Evolutionary conservation across 2,888 invertebrate genomes (phyloP).

Genomic region (Trichacis sp.): DNA sequence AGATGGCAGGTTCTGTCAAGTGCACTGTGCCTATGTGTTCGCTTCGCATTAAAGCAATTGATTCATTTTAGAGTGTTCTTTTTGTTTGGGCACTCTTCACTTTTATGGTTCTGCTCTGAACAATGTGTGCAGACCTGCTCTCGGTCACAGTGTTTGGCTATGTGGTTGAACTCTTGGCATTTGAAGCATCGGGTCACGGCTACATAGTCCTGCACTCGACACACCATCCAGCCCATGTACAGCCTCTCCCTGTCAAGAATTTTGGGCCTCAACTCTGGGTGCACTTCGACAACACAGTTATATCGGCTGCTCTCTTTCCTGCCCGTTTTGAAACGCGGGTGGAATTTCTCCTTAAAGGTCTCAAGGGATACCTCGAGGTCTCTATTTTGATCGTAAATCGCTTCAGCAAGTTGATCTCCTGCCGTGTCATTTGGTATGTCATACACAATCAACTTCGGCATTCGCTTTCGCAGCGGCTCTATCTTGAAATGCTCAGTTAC

Average conservation of each 20-base stretch:
- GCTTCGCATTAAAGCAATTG: background rate
- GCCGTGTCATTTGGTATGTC: conserved; percentile 5
- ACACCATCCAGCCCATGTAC: background rate
- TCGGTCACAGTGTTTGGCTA: background rate
- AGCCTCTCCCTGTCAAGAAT: background rate
- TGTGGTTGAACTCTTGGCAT: conserved; percentile 4
- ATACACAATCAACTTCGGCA: conserved; percentile 5
- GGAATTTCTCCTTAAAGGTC: conserved; percentile 1
- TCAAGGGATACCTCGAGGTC: background rate
- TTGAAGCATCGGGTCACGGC: conserved; percentile 7
- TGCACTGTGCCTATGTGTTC: background rate
- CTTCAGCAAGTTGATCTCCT: background rate
- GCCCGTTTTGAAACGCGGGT: conserved; percentile 5
- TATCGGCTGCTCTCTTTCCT: background rate
- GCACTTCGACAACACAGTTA: conserved; percentile 9
- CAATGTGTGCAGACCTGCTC: background rate
- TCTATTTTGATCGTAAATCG: conserved; percentile 12
- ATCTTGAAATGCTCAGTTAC: background rate
- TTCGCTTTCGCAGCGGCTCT: background rate
- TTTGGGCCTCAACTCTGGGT: background rate
- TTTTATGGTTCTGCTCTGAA: background rate
- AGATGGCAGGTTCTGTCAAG: background rate
- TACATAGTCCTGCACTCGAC: conserved; percentile 1
- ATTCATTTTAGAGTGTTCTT: background rate
- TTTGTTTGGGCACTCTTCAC: background rate